These are phyloP conservation scores for Reinhardtius hippoglossoides DNA, from an alignment of 2,113 vertebrate genomes.

Conservation along the genomic window DNA sequence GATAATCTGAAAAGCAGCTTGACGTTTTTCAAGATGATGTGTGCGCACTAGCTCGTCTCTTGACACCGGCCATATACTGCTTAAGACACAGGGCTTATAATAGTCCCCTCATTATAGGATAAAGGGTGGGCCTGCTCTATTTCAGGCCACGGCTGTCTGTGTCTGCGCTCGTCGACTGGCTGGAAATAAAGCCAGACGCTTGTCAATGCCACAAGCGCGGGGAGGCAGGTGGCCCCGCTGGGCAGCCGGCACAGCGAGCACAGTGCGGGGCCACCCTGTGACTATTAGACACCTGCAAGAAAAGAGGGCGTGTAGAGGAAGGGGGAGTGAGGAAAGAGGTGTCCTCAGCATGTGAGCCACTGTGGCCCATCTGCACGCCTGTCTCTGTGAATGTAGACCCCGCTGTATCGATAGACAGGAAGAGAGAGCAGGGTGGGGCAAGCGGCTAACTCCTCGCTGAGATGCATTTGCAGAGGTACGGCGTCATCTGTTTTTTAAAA, in stretches of 20 bases:
- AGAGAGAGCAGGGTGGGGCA: conserved; percentile 49
- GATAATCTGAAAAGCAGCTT: conserved; percentile 78
- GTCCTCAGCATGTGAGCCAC: conserved; percentile 40
- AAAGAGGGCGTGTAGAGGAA: conserved; percentile 9
- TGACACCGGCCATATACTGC: conserved; percentile 45
- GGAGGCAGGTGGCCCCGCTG: conserved; percentile 58
- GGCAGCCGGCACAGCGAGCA: conserved; percentile 45
- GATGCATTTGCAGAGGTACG: conserved; percentile 45
- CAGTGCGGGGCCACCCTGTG: conserved; percentile 43
- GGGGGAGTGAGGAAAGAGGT: conserved; percentile 44
- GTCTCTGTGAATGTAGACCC: conserved; percentile 50
- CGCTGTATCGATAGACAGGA: conserved; percentile 34
- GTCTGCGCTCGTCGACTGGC: conserved; percentile 65
- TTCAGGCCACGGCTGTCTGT: conserved; percentile 71
- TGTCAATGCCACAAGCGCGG: conserved; percentile 61
- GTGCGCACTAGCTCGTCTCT: conserved; percentile 41
- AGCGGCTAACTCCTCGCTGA: conserved; percentile 28
- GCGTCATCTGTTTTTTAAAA: conserved; percentile 29
- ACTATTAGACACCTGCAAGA: conserved; percentile 70
- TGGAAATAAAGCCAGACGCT: conserved; percentile 76
- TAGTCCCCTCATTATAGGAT: conserved; percentile 79
- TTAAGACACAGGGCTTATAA: conserved; percentile 77
- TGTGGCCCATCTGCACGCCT: conserved; percentile 56
- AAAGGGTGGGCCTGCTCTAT: conserved; percentile 73
- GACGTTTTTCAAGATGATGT: conserved; percentile 63